Conservation (phyloP, 2,797 vertebrate genomes). For the Hypotaenidia philippensis region DNA sequence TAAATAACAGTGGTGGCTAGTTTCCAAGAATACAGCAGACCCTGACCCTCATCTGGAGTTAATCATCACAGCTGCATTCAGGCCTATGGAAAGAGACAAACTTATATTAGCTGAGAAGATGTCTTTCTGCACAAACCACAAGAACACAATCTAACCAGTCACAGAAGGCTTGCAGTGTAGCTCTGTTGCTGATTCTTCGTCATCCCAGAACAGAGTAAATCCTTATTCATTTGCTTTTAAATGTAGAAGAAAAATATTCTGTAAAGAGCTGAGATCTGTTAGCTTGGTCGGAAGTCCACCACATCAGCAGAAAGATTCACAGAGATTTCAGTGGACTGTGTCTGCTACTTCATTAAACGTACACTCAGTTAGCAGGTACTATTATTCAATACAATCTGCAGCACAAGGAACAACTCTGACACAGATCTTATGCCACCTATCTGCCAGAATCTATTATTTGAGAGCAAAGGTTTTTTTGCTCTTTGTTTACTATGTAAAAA, state of each 20-base stretch:
- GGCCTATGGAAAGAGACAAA: background rate
- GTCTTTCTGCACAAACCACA: background rate
- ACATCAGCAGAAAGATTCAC: background rate
- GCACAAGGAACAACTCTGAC: background rate
- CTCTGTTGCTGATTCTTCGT: background rate
- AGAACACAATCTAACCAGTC: background rate
- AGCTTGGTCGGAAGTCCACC: background rate
- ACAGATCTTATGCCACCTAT: background rate
- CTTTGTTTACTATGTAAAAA: background rate
- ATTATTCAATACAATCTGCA: background rate
- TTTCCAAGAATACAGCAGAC: background rate
- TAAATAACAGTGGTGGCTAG: background rate
- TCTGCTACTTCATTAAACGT: background rate
- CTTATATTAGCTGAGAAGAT: background rate
- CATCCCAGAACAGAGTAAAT: background rate
- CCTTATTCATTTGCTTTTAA: background rate
- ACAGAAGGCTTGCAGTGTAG: background rate
- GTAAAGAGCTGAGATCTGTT: background rate
- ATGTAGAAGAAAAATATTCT: background rate
- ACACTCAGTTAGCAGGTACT: background rate
- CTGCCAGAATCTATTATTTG: background rate
- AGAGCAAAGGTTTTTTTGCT: background rate
- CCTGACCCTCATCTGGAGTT: background rate
- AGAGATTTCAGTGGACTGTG: background rate
- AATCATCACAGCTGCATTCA: background rate